These are phyloP conservation scores for Geophilus truncorum DNA, from an alignment of 2,888 invertebrate genomes.

Conservation along the genomic window DNA sequence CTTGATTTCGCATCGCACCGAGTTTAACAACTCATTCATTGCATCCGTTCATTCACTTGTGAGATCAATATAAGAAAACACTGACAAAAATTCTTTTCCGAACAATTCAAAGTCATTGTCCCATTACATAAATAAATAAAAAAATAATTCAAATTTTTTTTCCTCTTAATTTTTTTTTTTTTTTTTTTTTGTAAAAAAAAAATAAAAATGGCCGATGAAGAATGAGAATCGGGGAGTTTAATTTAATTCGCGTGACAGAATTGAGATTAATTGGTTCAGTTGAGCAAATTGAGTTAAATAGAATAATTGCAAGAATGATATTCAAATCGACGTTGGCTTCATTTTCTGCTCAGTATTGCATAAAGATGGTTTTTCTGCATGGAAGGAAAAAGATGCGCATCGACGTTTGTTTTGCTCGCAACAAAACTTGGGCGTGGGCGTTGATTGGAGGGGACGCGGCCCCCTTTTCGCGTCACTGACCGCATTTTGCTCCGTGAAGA, in stretches of 20 bases:
- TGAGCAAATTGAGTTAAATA: neutral
- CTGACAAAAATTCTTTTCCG: conserved; percentile 1
- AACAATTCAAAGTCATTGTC: neutral
- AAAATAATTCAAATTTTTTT: neutral
- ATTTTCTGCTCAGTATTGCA: neutral
- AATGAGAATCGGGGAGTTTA: too few species aligned
- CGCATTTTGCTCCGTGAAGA: neutral
- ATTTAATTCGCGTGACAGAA: neutral
- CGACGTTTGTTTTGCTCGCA: neutral
- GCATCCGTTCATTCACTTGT: conserved; percentile 4
- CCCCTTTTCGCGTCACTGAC: neutral
- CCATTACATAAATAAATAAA: neutral
- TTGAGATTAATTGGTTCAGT: neutral
- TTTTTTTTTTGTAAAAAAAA: neutral
- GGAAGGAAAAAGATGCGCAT: neutral
- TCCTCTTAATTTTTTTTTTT: neutral
- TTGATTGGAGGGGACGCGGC: conserved; percentile 3
- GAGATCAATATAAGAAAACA: conserved; percentile 3
- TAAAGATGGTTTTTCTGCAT: neutral
- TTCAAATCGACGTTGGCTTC: neutral
- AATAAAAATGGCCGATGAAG: too few species aligned
- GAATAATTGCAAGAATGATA: neutral
- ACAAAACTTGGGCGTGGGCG: conserved; percentile 1
- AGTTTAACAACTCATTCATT: conserved; percentile 10
- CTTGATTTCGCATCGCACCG: neutral